These are phyloP conservation scores for Oligia latruncula DNA, from an alignment of 2,888 invertebrate genomes.

Conservation along the genomic window DNA sequence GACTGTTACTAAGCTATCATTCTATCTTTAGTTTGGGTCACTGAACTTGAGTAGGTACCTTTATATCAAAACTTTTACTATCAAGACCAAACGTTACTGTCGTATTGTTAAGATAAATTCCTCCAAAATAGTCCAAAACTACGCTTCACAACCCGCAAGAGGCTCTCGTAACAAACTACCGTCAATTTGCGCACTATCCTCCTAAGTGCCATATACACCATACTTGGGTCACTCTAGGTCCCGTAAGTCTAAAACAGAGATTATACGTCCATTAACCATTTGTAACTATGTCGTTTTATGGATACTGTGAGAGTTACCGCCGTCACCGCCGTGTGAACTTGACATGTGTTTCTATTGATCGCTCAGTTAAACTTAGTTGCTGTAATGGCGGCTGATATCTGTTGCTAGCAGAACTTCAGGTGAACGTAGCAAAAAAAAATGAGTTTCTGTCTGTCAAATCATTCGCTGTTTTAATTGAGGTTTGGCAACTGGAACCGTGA, in stretches of 20 bases:
- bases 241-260: slow-evolving; percentile 34
- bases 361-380: slow-evolving; percentile 33
- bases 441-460: neutral
- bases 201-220: slow-evolving; percentile 44
- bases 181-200: slow-evolving; percentile 37
- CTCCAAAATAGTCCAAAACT: slow-evolving; percentile 6
- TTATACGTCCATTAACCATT: slow-evolving; percentile 48
- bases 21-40: slow-evolving; percentile 1
- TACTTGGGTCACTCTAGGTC: slow-evolving; percentile 32
- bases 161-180: slow-evolving; percentile 32
- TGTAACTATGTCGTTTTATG: slow-evolving; percentile 40
- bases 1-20: neutral
- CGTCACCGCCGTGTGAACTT: slow-evolving; percentile 55
- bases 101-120: slow-evolving; percentile 2
- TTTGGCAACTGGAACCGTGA: neutral
- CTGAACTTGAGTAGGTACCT: neutral
- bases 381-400: slow-evolving; percentile 20
- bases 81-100: slow-evolving; percentile 4
- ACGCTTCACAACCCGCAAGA: slow-evolving; percentile 18
- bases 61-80: neutral
- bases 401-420: neutral
- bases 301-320: slow-evolving; percentile 42
- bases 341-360: slow-evolving; percentile 56
- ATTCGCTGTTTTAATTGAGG: neutral
- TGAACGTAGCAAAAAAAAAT: neutral